phyloP scores from a whole-genome alignment of 2,113 vertebrate species.

The Picathartes gymnocephalus region DNA sequence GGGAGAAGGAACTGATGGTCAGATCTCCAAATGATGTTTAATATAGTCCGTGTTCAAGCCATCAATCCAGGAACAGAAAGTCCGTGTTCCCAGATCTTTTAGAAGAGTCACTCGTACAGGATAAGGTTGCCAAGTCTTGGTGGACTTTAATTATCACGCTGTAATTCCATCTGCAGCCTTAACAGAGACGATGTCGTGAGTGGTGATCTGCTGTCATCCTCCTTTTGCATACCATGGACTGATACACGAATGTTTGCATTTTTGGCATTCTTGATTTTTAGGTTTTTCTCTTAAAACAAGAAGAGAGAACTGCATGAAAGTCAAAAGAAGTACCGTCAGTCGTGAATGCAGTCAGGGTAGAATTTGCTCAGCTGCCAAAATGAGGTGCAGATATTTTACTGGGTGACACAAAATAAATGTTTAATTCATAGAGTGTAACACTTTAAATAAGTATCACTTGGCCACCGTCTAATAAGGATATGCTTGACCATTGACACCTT shows the following conservation, averaged over 20 bases:
- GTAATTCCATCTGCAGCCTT: constrained; percentile 20
- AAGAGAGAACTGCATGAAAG: not conserved
- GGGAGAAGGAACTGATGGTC: not conserved
- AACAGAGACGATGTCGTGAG: not conserved
- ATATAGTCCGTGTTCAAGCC: not conserved
- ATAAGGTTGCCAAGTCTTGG: not conserved
- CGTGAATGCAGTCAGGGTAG: not conserved
- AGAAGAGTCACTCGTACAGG: not conserved
- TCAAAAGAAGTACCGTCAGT: constrained; percentile 17
- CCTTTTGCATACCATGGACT: not conserved
- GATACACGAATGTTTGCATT: not conserved
- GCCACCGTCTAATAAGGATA: constrained; percentile 36
- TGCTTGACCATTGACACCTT: constrained; percentile 25
- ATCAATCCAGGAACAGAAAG: not conserved
- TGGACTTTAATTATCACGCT: not conserved
- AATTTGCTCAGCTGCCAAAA: constrained; percentile 38
- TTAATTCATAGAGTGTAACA: constrained; percentile 28
- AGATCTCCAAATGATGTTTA: not conserved
- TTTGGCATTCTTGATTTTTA: constrained; percentile 6
- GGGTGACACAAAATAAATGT: constrained; percentile 46
- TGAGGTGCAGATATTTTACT: constrained; percentile 42
- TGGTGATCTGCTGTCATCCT: not conserved
- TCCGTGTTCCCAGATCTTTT: not conserved
- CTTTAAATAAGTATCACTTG: constrained; percentile 37
- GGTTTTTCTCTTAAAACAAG: not conserved